A percentile compares a stretch with the other conserved stretches of the same genome.
These are phyloP conservation scores for Syncerus caffer DNA, from an alignment of 2,797 vertebrate genomes.

Conservation along the genomic window DNA sequence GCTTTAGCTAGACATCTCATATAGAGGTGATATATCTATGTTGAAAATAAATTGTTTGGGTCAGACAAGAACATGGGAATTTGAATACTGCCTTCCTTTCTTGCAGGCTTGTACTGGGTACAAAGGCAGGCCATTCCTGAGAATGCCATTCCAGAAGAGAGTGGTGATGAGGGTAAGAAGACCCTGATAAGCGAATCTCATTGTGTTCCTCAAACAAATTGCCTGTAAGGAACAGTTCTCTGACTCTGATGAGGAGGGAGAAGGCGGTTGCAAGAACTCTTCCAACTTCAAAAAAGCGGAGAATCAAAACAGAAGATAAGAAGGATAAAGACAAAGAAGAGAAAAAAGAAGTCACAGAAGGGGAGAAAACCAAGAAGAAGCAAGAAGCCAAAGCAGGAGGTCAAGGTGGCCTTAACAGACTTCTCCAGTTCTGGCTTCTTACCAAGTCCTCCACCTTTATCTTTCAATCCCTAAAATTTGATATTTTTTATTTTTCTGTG, in stretches of 20 bases:
- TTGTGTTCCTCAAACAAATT: neutral
- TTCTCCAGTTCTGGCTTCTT: slow-evolving; percentile 63
- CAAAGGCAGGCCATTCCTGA: neutral
- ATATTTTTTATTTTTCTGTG: slow-evolving; percentile 86
- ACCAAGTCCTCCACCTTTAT: slow-evolving; percentile 53
- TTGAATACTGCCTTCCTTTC: slow-evolving; percentile 35
- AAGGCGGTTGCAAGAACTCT: neutral
- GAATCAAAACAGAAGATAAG: neutral
- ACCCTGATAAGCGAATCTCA: neutral
- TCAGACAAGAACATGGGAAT: neutral
- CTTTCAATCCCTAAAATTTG: slow-evolving; percentile 79
- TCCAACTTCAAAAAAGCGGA: neutral
- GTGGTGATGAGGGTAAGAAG: neutral
- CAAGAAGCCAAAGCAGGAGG: slow-evolving; percentile 91
- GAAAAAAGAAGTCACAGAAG: slow-evolving; percentile 88
- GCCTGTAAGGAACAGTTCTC: neutral
- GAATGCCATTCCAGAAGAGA: neutral
- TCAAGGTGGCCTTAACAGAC: slow-evolving; percentile 80
- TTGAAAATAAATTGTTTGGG: slow-evolving; percentile 46
- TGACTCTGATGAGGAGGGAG: neutral
- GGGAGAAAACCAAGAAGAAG: slow-evolving; percentile 94
- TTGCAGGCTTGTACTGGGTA: neutral
- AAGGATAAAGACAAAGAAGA: neutral
- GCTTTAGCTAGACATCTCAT: slow-evolving; percentile 66
- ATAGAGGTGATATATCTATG: slow-evolving; percentile 33